These are phyloP conservation scores for Labrus mixtus DNA, from an alignment of 2,113 vertebrate genomes.

Conservation along the genomic window DNA sequence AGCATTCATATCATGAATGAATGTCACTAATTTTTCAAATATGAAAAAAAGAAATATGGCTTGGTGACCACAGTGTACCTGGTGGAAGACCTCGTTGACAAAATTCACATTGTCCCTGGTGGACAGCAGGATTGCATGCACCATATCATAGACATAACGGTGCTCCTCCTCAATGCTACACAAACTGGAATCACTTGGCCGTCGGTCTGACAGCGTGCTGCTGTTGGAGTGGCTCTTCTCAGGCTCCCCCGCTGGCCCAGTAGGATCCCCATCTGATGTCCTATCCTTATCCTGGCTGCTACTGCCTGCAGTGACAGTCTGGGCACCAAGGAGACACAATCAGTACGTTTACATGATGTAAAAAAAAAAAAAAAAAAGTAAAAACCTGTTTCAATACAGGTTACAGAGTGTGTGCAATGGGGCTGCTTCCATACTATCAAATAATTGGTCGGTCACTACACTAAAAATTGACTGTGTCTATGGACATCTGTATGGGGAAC, in stretches of 20 bases:
- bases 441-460: neutral
- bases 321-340: slow-evolving; percentile 28
- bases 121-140: slow-evolving; percentile 92
- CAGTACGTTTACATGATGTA: no score
- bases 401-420: neutral
- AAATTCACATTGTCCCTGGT: slow-evolving; percentile 97
- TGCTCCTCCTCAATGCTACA: slow-evolving; percentile 98
- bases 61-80: slow-evolving; percentile 79
- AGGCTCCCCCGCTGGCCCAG: slow-evolving; percentile 78
- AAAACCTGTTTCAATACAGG: no score
- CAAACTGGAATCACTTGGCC: slow-evolving; percentile 91
- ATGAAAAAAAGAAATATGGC: neutral
- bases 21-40: rapidly evolving
- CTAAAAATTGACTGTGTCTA: neutral
- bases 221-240: slow-evolving; percentile 92
- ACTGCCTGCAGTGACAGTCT: slow-evolving; percentile 87
- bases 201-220: slow-evolving; percentile 91
- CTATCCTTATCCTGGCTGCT: slow-evolving; percentile 87
- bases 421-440: neutral
- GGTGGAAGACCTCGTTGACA: slow-evolving; percentile 97
- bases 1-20: neutral
- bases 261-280: slow-evolving; percentile 82
- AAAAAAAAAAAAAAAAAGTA: no score
- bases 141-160: slow-evolving; percentile 91
- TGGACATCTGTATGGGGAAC: neutral